Conservation (phyloP, 2,113 vertebrate species). For the Coregonus clupeaformis region DNA sequence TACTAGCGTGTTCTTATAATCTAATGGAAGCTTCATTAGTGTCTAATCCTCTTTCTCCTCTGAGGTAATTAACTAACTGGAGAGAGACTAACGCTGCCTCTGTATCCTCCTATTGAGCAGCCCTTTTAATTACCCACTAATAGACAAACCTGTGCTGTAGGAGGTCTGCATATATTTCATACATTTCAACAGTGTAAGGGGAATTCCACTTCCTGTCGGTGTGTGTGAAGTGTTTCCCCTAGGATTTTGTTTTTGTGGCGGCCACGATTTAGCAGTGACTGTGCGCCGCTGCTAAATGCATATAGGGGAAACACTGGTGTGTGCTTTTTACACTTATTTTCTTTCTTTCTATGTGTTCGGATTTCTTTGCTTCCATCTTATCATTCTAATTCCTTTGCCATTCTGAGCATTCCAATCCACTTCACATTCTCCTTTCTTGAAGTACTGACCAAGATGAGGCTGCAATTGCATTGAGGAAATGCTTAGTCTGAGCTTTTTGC, state of each 20-base stretch:
- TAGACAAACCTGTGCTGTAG: neutral
- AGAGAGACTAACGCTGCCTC: neutral
- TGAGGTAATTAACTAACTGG: slow-evolving; percentile 26
- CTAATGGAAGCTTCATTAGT: neutral
- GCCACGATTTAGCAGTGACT: no score
- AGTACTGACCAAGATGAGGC: no score
- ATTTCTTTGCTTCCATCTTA: neutral
- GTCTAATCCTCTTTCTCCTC: neutral
- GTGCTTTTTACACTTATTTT: neutral
- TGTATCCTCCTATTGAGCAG: neutral
- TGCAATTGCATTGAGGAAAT: no score
- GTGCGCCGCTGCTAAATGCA: no score
- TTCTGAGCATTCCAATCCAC: neutral
- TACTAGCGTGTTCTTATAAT: neutral
- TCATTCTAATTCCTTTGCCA: neutral
- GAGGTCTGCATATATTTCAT: slow-evolving; percentile 7
- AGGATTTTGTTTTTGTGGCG: neutral
- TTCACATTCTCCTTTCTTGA: no score
- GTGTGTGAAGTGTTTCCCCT: neutral
- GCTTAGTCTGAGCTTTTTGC: no score
- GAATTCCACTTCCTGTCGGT: neutral
- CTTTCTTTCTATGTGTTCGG: no score
- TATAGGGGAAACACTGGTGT: neutral
- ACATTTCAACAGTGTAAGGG: no score
- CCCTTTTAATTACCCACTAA: slow-evolving; percentile 8